These are phyloP conservation scores for Paramuricea clavata DNA, from an alignment of 92 coral and sea anemone species.

Conservation along the genomic window DNA sequence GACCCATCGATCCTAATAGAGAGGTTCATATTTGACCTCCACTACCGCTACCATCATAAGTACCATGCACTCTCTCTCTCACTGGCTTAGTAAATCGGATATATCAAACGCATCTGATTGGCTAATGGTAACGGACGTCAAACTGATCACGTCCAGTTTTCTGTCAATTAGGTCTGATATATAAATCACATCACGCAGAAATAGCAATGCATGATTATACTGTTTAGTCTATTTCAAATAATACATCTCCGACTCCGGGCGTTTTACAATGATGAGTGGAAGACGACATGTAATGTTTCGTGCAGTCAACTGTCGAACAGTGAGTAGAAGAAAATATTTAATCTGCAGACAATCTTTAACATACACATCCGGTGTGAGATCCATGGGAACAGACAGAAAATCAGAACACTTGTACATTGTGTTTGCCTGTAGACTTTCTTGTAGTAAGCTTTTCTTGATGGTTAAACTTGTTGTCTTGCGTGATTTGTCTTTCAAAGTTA, in stretches of 20 bases:
- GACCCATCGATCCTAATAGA: no score
- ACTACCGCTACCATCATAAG: no score
- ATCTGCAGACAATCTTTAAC: conserved; percentile 14
- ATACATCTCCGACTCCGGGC: not conserved
- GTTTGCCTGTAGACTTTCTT: conserved; percentile 16
- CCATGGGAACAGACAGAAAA: not conserved
- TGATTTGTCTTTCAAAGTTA: not conserved
- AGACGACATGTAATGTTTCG: conserved; percentile 3
- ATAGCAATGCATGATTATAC: not conserved
- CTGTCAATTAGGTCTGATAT: not conserved
- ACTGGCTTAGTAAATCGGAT: no score
- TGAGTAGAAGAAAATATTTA: conserved; percentile 12
- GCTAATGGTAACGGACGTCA: no score
- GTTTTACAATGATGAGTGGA: conserved; percentile 18
- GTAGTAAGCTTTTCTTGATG: conserved; percentile 1
- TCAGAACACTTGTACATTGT: conserved; percentile 6
- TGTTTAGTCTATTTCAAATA: not conserved
- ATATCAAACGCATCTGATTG: no score
- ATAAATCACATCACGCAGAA: not conserved
- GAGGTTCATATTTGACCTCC: no score
- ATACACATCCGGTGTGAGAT: conserved; percentile 1
- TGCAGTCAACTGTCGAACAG: not conserved
- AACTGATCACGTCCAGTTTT: not conserved
- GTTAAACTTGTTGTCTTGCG: not conserved
- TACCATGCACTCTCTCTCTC: no score